Evolutionary conservation across 1,140 invertebrate species (phyloP).

Genomic region (Rhizoglyphus robini): DNA sequence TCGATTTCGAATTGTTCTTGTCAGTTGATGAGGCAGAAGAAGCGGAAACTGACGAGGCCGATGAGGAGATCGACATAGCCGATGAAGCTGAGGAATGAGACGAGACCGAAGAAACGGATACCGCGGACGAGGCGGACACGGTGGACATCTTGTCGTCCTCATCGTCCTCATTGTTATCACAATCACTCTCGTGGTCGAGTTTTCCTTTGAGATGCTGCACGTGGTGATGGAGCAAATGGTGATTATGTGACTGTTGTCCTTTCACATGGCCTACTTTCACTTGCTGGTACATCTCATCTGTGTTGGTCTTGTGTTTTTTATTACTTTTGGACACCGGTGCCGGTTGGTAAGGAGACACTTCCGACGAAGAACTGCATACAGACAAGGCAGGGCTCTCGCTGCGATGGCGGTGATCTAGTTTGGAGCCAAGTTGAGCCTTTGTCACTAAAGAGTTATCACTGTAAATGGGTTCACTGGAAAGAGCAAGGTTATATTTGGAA

Average conservation of each 20-base stretch:
- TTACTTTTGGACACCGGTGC: too few species aligned
- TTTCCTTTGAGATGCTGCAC: background rate
- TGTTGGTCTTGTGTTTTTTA: background rate
- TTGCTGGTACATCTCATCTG: background rate
- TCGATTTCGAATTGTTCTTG: background rate
- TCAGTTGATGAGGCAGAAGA: background rate
- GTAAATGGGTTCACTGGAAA: too few species aligned
- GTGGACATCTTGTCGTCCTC: background rate
- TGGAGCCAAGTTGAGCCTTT: too few species aligned
- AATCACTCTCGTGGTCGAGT: background rate
- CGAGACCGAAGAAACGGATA: background rate
- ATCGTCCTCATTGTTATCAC: background rate
- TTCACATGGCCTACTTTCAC: background rate
- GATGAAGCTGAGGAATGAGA: background rate
- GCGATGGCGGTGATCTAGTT: too few species aligned
- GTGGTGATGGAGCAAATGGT: background rate
- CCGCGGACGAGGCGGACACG: background rate
- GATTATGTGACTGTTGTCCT: background rate
- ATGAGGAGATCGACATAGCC: background rate
- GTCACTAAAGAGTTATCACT: too few species aligned
- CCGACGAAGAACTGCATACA: too few species aligned
- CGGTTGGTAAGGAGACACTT: too few species aligned
- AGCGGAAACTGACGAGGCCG: background rate
- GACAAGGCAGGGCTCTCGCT: too few species aligned
- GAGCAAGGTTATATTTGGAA: too few species aligned